These are phyloP conservation scores for Myotis daubentonii DNA, from an alignment of 2,797 vertebrate species.

Conservation along the genomic window DNA sequence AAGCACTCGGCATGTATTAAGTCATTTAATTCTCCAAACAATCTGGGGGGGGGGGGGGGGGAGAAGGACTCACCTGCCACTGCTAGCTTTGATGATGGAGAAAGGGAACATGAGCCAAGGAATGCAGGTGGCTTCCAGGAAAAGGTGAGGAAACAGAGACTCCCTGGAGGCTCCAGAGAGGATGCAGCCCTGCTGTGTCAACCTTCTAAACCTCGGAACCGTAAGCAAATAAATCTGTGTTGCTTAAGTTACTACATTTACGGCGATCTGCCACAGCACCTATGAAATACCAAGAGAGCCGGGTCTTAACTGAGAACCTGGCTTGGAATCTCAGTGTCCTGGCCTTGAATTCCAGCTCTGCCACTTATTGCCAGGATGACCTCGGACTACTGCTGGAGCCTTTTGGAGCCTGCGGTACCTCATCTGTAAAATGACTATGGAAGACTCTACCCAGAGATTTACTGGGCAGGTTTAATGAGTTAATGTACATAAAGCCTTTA, in stretches of 20 bases:
- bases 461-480: background rate
- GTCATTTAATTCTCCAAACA: background rate
- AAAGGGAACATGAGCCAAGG: background rate
- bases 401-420: background rate
- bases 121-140: background rate
- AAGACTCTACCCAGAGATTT: background rate
- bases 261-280: background rate
- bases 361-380: background rate
- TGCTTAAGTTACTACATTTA: background rate
- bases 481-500: background rate
- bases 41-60: background rate
- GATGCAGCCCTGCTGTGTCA: background rate
- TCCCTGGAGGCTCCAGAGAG: background rate
- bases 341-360: background rate
- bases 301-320: background rate
- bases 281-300: rapidly evolving
- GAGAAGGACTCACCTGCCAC: background rate
- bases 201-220: background rate
- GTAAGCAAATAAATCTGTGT: rapidly evolving
- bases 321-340: background rate
- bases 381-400: background rate
- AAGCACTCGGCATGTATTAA: background rate
- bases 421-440: background rate
- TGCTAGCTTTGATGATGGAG: background rate
- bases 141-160: background rate